These are phyloP conservation scores for Callyntrura sp. DNA, from an alignment of 2,888 invertebrate species.

Conservation along the genomic window DNA sequence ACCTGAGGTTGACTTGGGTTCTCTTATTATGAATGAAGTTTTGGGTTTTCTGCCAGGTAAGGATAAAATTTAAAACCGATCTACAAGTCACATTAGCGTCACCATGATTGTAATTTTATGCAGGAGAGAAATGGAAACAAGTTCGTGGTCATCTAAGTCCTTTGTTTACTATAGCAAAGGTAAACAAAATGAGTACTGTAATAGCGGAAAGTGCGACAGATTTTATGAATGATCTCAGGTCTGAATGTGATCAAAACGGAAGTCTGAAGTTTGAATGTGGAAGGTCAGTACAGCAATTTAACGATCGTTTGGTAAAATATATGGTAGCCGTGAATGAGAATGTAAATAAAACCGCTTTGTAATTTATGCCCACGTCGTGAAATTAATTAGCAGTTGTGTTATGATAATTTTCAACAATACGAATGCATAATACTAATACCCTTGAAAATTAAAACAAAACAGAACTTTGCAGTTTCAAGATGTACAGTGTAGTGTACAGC, in stretches of 20 bases:
- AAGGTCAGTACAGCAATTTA: conserved; percentile 72
- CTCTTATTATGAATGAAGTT: conserved; percentile 79
- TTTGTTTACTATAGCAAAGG: conserved; percentile 77
- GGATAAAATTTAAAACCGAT: too few species aligned
- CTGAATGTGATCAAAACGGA: conserved; percentile 66
- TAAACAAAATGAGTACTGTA: conserved; percentile 77
- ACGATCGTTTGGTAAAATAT: too few species aligned
- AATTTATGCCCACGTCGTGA: too few species aligned
- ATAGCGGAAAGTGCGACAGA: conserved; percentile 63
- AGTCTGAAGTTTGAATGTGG: conserved; percentile 75
- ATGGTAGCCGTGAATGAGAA: too few species aligned
- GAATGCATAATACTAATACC: too few species aligned
- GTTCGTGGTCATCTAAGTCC: conserved; percentile 75
- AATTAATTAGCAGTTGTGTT: too few species aligned
- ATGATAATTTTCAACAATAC: too few species aligned
- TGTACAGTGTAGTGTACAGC: too few species aligned
- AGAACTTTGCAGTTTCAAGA: too few species aligned
- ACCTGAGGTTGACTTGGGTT: conserved; percentile 75
- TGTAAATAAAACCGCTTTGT: too few species aligned
- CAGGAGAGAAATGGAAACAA: conserved; percentile 82
- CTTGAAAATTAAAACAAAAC: too few species aligned
- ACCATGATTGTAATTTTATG: conserved; percentile 35
- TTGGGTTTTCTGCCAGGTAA: conserved; percentile 80
- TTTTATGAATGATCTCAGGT: conserved; percentile 67
- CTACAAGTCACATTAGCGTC: too few species aligned